Conservation (phyloP, 2,113 vertebrate genomes). For the Monopterus albus region DNA sequence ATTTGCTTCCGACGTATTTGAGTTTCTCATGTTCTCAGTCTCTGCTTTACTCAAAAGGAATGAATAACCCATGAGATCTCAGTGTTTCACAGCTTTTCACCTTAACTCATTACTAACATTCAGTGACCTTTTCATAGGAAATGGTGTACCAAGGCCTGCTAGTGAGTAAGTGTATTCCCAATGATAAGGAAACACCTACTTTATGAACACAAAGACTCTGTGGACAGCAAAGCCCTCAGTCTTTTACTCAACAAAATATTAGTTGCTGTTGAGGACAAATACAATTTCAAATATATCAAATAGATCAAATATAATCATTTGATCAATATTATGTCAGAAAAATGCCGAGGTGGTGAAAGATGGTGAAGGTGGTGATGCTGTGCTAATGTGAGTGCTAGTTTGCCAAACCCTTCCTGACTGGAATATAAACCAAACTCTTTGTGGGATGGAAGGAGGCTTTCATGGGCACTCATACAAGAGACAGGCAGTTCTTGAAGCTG, state of each 20-base stretch:
- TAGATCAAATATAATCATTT: no score
- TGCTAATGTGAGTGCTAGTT: background rate
- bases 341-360: no score
- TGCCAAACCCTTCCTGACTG: background rate
- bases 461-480: background rate
- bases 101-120: conserved; percentile 18
- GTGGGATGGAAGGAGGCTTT: background rate
- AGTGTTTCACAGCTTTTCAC: conserved; percentile 52
- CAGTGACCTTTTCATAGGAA: conserved; percentile 43
- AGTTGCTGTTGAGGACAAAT: no score
- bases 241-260: background rate
- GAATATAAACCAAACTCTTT: conserved; percentile 10
- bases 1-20: background rate
- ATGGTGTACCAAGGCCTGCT: background rate
- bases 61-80: conserved; percentile 46
- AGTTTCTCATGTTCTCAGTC: conserved; percentile 26
- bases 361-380: background rate
- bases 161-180: background rate
- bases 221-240: background rate
- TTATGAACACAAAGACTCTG: background rate
- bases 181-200: background rate
- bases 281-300: no score
- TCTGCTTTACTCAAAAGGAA: background rate
- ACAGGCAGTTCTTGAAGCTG: background rate
- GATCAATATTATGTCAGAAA: no score